Base-by-base conservation (phyloP, 2,797 vertebrate genomes). In the Eptatretus atami region DNA sequence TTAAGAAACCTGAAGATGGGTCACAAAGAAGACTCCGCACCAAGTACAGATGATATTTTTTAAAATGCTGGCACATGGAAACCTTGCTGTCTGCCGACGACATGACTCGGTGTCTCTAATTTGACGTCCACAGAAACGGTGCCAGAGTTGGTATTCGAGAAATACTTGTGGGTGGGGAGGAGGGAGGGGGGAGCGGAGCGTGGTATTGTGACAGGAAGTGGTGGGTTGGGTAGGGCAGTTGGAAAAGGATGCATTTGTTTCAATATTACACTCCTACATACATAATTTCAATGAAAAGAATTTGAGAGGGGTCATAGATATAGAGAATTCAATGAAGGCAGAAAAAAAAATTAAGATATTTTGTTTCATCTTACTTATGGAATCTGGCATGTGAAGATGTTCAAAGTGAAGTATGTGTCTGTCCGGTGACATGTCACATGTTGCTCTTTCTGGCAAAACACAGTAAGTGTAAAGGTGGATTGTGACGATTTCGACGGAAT, bases 1-100 rank as follows among this genome's bases (percentile, higher is more conserved):
- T 96, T 65, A 96, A 96, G n/a, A 76, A 96, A 94, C 77, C 75
- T 96, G 69, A 95, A 94, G 77, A 96, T 88, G 95, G 73, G 95
- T 96, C 12, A 90, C 90, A 63, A 95, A 93, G 76, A 96, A 96
- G 67, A 81, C 94, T 2, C 84, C 83, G 90, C 93, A 12, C 85
- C 86, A 1, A 92, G 83, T 75, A 95, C 88, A 1, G 90, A 96
- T 67, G 90, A 96, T 74, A 94, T 96, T 70, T 96, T 96, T 74
- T 96, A n/a, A n/a, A n/a, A 95, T 1, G 86, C 88, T 0, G 88
- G 90, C 14, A 96, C 90, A 0, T n/a, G n/a, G 90, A 88, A 65
- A 81, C 1, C 76, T 96, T 96, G 19, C 79, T 96, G 63, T n/a
- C n/a, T n/a, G n/a, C n/a, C 72, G 90, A 0, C n/a, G 90, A 96